Evolutionary conservation across 2,113 vertebrate genomes (phyloP), one percentile per base, ranked within the genome.

Genomic region (Vidua chalybeata): DNA sequence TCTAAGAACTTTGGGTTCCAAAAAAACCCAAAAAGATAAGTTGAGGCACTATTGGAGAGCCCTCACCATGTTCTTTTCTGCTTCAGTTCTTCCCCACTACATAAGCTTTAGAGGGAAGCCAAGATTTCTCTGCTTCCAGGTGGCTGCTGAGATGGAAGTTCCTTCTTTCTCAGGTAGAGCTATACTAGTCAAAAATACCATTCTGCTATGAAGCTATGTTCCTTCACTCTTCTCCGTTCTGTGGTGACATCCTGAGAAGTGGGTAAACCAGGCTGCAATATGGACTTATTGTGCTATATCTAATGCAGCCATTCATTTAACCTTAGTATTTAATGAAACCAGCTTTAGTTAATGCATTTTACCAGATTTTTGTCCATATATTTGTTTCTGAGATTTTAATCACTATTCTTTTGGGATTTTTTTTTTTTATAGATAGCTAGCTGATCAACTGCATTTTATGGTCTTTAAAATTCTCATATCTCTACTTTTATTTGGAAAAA

Each of bases 211-310:
- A 35, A 35, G 31, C 33, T 56, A 1, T 5, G 6, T 56, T 79
- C 39, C 43, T 76, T 79, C n/a, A 10, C 28, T 73, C 5, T 71
- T 48, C 22, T 49, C 27, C 71, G 0, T 35, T 52, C 31, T 2
- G 13, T 15, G 26, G 5, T 55, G 43, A 10, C 12, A 26, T 78
- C 43, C 24, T 77, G 39, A 71, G 23, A 75, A 59, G 7, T 75
- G 51, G 7, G 16, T 81, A 62, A 22, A 8, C 5, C 10, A 21
- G 51, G 9, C 12, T 87, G 64, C 23, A 71, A 1, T 15, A 11
- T 49, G 30, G 22, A 54, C 1, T 54, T 77, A 66, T 0, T 3
- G 22, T 1, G 3, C 8, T 37, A 0, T 13, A 26, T 17, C n/a
- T 61, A 61, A 27, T 49, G 26, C 23, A 66, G 2, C 4, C 22